These are phyloP conservation scores for Cygnus atratus DNA, from an alignment of 2,113 vertebrate genomes.

Conservation along the genomic window DNA sequence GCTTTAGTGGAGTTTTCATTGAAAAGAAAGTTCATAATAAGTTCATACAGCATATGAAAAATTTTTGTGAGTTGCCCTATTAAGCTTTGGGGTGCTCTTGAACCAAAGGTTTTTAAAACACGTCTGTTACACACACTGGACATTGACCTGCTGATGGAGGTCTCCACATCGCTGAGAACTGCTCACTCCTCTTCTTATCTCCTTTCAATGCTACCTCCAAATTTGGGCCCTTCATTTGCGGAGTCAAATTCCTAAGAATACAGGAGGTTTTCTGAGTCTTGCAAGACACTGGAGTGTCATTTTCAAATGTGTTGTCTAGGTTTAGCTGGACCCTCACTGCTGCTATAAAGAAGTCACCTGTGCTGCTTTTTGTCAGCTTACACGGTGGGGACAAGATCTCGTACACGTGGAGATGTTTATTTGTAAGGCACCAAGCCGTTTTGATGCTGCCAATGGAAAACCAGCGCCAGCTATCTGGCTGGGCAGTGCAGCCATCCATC, in stretches of 20 bases:
- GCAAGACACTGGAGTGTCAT: background rate
- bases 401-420: background rate
- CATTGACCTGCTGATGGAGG: background rate
- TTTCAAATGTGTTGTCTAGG: background rate
- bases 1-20: background rate
- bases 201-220: background rate
- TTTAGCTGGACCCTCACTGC: background rate
- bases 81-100: background rate
- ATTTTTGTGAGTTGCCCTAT: background rate
- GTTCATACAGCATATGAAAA: background rate
- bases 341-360: too few relatives aligned
- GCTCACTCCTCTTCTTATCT: background rate
- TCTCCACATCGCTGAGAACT: background rate
- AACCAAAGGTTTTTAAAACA: background rate
- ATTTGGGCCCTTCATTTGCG: background rate
- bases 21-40: background rate
- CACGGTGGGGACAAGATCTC: background rate
- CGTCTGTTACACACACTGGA: background rate
- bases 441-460: background rate
- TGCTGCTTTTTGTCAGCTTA: rapidly evolving
- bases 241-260: background rate
- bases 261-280: background rate
- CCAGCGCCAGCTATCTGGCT: background rate
- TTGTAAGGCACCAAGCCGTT: background rate
- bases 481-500: background rate